Evolutionary conservation across 2,888 invertebrate genomes (phyloP), one percentile per base, ranked within the genome.

Genomic region (Scaptomyza parva): DNA sequence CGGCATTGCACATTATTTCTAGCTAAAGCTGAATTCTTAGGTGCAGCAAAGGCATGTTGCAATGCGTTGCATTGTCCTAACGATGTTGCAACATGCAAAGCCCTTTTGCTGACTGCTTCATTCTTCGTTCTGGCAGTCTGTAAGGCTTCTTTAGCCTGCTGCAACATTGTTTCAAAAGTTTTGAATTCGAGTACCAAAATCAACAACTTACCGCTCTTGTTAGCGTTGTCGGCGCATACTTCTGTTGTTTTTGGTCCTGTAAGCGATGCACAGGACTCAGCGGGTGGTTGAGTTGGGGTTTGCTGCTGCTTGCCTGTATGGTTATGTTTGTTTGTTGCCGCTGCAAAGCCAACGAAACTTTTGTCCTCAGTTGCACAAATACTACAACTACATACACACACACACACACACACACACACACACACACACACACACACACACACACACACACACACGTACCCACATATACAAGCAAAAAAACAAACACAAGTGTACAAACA

Each of bases 311-410:
- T 57, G 57, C 11, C 43, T 59, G 48, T 39, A 35, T 44, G 55
- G 44, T 63, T 86, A 58, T 82, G 67, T 81, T 73, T 81, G 74
- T 70, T 86, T 86, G 87, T 81, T 88, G 86, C 71, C 71, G 88
- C 70, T 82, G 76, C 63, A 82, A 87, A 88, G 88, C 86, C 88
- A 85, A 85, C 70, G 67, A 76, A 88, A 88, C 83, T 87, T 85
- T 87, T 87, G 79, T 87, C 62, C 86, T 85, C 67, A 72, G 82
- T 72, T 78, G 80, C 79, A 76, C 70, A 61, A 84, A 88, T 86
- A 84, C 81, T 59, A 62, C 50, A n/a, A n/a, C n/a, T n/a, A n/a
- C 65, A 61, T 52, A 62, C 39, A 72, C 55, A 65, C 30, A 60
- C 33, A 60, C 43, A 65, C 52, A 64, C 37, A 63, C 41, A 35